Conservation (phyloP, 2,113 vertebrate species). For the Brachyistius frenatus region DNA sequence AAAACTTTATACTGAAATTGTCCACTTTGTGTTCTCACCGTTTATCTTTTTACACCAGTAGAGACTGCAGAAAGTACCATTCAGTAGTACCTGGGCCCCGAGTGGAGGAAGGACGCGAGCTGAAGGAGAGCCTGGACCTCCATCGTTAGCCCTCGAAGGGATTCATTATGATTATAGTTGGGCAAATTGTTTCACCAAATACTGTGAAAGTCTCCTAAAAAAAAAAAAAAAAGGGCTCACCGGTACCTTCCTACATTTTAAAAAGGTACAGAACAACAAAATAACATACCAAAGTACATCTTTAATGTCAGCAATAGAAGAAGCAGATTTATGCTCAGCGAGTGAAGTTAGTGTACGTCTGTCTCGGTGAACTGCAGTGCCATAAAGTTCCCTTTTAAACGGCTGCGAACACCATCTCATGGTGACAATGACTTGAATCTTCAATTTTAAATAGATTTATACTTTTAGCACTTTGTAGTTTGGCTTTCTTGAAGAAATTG, state of each 20-base stretch:
- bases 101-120: constrained; percentile 83
- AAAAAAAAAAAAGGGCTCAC: not conserved
- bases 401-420: not conserved
- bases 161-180: not conserved
- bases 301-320: not conserved
- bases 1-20: not conserved
- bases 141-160: not conserved
- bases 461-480: too few relatives aligned
- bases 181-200: not conserved
- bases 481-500: too few relatives aligned
- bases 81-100: constrained; percentile 73
- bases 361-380: not conserved
- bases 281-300: not conserved
- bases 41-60: constrained; percentile 27
- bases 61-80: constrained; percentile 66
- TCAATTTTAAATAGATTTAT: not conserved
- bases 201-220: too few relatives aligned
- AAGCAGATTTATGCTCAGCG: not conserved
- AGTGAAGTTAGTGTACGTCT: not conserved
- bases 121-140: not conserved
- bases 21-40: not conserved
- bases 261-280: not conserved
- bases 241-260: not conserved
- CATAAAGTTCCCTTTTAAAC: not conserved
- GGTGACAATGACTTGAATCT: not conserved